Evolutionary conservation across 2,113 vertebrate species (phyloP).

Genomic region (Symphodus melops): DNA sequence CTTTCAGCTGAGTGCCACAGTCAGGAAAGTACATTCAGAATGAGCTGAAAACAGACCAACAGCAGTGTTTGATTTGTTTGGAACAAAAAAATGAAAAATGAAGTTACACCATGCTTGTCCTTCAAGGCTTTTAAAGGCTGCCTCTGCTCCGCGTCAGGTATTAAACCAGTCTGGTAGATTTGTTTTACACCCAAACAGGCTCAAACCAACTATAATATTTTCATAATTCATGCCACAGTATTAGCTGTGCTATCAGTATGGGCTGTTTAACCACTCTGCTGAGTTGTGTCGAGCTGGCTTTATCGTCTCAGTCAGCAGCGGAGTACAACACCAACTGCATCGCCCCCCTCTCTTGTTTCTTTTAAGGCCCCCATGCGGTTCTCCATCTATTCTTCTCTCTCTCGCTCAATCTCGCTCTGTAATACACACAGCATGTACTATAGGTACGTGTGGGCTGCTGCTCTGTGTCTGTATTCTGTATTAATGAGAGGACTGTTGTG

Average conservation of each 20-base stretch:
- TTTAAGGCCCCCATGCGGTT: conserved; percentile 66
- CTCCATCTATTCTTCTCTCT: conserved; percentile 67
- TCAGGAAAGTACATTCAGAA: conserved; percentile 3
- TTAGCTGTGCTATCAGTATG: conserved; percentile 43
- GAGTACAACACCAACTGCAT: conserved; percentile 56
- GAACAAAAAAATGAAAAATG: conserved; percentile 1
- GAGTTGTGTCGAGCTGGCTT: conserved; percentile 63
- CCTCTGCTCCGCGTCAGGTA: conserved; percentile 25
- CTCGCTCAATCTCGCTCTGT: conserved; percentile 57
- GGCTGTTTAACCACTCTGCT: conserved; percentile 61
- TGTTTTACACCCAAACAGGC: conserved; percentile 31
- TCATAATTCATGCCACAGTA: conserved; percentile 58
- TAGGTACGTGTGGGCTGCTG: conserved; percentile 66
- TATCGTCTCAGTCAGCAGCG: conserved; percentile 60
- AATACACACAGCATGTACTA: conserved; percentile 53
- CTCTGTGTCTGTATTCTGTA: conserved; percentile 66
- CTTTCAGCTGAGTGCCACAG: not conserved
- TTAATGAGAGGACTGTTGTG: conserved; percentile 75
- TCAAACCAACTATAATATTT: conserved; percentile 57
- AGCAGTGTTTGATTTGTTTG: conserved; percentile 19
- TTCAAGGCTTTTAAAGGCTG: conserved; percentile 41
- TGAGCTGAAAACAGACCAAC: conserved; percentile 23
- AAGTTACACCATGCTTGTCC: not conserved
- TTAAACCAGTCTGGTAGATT: conserved; percentile 23
- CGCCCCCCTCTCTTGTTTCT: not conserved